phyloP scores from a whole-genome alignment of 53 echinoderm and acorn worm species.

The Pentamera pediparva region DNA sequence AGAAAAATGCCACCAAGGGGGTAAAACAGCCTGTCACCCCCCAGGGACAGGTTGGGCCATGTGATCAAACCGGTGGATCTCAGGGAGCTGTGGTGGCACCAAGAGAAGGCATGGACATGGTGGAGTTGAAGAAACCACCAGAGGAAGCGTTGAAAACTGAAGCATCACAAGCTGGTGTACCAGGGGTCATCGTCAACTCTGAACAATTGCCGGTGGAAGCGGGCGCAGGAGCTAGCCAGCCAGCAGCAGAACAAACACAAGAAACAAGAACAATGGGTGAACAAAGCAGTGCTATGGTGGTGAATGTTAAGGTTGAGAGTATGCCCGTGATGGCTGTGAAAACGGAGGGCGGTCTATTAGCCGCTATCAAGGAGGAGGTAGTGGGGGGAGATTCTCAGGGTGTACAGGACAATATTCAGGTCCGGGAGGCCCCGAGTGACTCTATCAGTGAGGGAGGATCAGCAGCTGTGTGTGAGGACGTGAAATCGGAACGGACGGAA shows the following conservation, averaged over 20 bases:
- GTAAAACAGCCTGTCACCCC: not conserved
- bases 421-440: too few species aligned
- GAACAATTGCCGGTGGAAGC: too few species aligned
- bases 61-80: not conserved
- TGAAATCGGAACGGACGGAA: too few species aligned
- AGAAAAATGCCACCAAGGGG: slow-evolving; percentile 29
- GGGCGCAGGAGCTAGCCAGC: slow-evolving; percentile 27
- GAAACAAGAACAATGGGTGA: too few species aligned
- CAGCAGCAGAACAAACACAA: too few species aligned
- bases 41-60: not conserved
- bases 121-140: slow-evolving; percentile 14
- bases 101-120: not conserved
- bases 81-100: not conserved
- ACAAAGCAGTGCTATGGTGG: too few species aligned
- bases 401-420: too few species aligned
- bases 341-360: too few species aligned
- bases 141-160: not conserved
- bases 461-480: too few species aligned
- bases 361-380: slow-evolving; percentile 31
- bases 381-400: slow-evolving; percentile 27
- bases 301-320: too few species aligned
- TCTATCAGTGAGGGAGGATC: too few species aligned
- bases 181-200: not conserved
- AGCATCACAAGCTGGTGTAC: not conserved
- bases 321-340: too few species aligned